Percentiles rank a stretch among this genome's conserved stretches.
These are phyloP conservation scores for Pilophorus perplexus DNA, from an alignment of 2,888 invertebrate genomes.

Conservation along the genomic window DNA sequence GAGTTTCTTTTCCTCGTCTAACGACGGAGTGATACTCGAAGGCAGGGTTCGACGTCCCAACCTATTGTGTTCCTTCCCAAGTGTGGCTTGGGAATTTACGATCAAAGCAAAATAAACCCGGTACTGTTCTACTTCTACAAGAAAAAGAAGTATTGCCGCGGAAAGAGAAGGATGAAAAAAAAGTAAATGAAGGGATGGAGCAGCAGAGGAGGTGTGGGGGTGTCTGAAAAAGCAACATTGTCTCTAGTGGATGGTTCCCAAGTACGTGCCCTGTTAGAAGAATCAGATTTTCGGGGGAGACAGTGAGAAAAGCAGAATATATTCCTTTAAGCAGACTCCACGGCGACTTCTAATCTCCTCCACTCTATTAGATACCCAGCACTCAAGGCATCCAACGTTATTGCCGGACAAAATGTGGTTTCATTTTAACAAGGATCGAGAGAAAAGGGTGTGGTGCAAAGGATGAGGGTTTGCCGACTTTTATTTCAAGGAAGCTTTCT, in stretches of 20 bases:
- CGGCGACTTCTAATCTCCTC: slow-evolving; percentile 35
- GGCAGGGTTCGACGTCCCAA: neutral
- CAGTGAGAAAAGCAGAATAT: slow-evolving; percentile 28
- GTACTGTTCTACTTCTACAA: neutral
- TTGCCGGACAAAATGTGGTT: slow-evolving; percentile 35
- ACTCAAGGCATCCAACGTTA: slow-evolving; percentile 22
- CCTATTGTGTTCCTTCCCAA: slow-evolving; percentile 1
- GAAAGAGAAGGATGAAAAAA: slow-evolving; percentile 1
- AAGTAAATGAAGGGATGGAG: neutral
- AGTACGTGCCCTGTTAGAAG: slow-evolving; percentile 35
- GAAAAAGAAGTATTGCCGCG: slow-evolving; percentile 25
- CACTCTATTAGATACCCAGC: slow-evolving; percentile 30
- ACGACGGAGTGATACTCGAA: neutral
- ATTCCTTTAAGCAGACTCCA: slow-evolving; percentile 32
- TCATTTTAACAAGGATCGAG: slow-evolving; percentile 12
- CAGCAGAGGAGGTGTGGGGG: neutral
- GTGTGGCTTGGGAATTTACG: slow-evolving; percentile 21
- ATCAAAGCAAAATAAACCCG: slow-evolving; percentile 10
- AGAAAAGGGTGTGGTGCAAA: neutral
- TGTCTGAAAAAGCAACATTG: slow-evolving; percentile 31
- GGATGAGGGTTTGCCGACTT: neutral
- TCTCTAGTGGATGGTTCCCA: slow-evolving; percentile 31
- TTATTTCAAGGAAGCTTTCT: slow-evolving; percentile 3
- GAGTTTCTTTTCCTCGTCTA: neutral
- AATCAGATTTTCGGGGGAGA: slow-evolving; percentile 31